Evolutionary conservation across 2,888 invertebrate species (phyloP), one percentile per base, ranked within the genome.

Genomic region (Hartigia nigra): DNA sequence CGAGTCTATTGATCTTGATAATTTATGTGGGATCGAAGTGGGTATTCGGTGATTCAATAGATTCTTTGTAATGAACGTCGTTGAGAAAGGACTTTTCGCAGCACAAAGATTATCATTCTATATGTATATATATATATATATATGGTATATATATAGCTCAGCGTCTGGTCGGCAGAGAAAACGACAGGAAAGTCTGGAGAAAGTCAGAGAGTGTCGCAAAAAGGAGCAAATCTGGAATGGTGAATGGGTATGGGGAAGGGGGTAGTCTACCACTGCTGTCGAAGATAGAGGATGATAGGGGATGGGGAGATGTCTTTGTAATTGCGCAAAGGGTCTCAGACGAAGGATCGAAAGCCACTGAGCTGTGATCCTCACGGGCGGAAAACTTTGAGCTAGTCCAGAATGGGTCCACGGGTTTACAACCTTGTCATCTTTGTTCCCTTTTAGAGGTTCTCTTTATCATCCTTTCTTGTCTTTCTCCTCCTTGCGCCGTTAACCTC

Each of bases 231-330:
- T 77, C 34, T 77, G 81, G 79, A 78, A 70, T 31, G 76, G 74
- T 72, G 72, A 74, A 74, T 69, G 78, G 81, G 77, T 35, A 35
- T 35, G 35, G 35, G 35, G 55, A 23, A 55, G 9, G 55, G 23
- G 55, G 55, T 23, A 23, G 55, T 55, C 55, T 55, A 55, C 55
- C 5, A 2, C 9, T 23, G 55, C 55, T 55, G 55, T 55, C 55
- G 55, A 55, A 55, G 55, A 55, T 55, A 23, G 55, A 5, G 55
- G 55, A 4, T 23, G 55, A 76, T 78, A 74, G 77, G 74, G 74
- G 35, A 80, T 79, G 81, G 82, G 78, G 35, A 78, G 80, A 80
- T 82, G 82, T 80, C 83, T 87, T 87, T 87, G 86, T 88, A 87
- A 88, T 88, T 87, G 86, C 81, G 84, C 86, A 86, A 84, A 81